Percentiles rank a stretch among this genome's conserved stretches.
Evolutionary conservation across 2,888 invertebrate species (phyloP).

Genomic region (Folsomia manolachei): DNA sequence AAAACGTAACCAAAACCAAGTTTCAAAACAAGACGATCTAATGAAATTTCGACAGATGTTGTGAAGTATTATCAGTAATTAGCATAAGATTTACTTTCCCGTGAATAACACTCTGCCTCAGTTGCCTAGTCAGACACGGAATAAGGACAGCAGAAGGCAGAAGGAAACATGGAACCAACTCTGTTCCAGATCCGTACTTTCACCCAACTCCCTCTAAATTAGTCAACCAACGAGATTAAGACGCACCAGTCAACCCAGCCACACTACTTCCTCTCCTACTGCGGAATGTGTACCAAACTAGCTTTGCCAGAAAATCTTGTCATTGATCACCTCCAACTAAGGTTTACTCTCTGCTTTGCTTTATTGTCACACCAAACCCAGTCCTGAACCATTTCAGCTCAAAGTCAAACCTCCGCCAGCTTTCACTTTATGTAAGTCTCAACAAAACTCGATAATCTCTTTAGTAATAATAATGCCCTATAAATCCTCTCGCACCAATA

Average conservation of each 20-base stretch:
- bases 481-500: neutral
- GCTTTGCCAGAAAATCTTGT: slow-evolving; percentile 26
- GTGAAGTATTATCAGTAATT: slow-evolving; percentile 52
- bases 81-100: slow-evolving; percentile 51
- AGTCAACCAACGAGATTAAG: slow-evolving; percentile 43
- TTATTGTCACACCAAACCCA: too few relatives aligned
- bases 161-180: slow-evolving; percentile 6
- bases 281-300: slow-evolving; percentile 7
- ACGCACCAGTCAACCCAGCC: slow-evolving; percentile 31
- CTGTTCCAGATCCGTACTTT: neutral
- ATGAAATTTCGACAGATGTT: slow-evolving; percentile 51
- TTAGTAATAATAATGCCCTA: neutral
- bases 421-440: neutral
- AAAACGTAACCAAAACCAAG: slow-evolving; percentile 11
- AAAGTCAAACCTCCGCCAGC: neutral
- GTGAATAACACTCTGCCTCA: slow-evolving; percentile 41
- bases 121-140: too few relatives aligned
- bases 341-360: too few relatives aligned
- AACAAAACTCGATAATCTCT: neutral
- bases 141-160: too few relatives aligned
- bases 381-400: neutral
- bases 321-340: slow-evolving; percentile 28
- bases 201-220: slow-evolving; percentile 23
- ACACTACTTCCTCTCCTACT: slow-evolving; percentile 12
- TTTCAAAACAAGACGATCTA: slow-evolving; percentile 46